Conservation (phyloP, 1,140 invertebrate species). For the Apis dorsata region DNA sequence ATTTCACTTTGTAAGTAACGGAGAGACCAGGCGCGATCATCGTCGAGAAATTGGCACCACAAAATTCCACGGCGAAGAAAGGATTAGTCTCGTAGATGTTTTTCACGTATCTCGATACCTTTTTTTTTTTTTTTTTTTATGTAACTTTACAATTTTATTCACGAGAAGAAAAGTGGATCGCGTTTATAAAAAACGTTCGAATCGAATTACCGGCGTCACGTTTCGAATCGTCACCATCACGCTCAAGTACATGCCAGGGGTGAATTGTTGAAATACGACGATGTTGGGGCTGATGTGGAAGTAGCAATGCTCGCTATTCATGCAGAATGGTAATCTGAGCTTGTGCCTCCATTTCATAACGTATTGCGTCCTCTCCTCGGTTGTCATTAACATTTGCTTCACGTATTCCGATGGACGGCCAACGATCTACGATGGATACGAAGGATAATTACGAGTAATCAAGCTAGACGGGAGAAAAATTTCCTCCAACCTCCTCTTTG, state of each 20-base stretch:
- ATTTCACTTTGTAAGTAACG: slow-evolving; percentile 69
- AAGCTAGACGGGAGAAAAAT: not conserved
- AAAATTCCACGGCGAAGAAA: slow-evolving; percentile 69
- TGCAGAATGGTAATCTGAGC: not conserved
- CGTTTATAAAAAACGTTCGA: too few species aligned
- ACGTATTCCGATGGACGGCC: slow-evolving; percentile 67
- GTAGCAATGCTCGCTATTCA: not conserved
- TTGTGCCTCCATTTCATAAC: slow-evolving; percentile 43
- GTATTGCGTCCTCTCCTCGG: slow-evolving; percentile 61
- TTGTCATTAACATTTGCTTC: slow-evolving; percentile 62
- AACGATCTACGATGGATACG: slow-evolving; percentile 7
- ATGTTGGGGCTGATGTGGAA: slow-evolving; percentile 72
- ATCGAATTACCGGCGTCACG: slow-evolving; percentile 41
- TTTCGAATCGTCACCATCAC: slow-evolving; percentile 74
- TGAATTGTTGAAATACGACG: slow-evolving; percentile 78
- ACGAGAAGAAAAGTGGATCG: not conserved
- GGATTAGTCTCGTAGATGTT: slow-evolving; percentile 59
- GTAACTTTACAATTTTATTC: not conserved
- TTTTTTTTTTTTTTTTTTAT: not conserved
- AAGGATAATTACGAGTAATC: not conserved
- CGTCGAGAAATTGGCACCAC: slow-evolving; percentile 59
- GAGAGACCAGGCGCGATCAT: slow-evolving; percentile 77
- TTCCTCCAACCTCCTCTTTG: slow-evolving; percentile 23
- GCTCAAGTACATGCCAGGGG: slow-evolving; percentile 66
- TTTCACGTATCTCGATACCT: slow-evolving; percentile 70